A percentile compares a stretch with the other conserved stretches of the same genome.
These are phyloP conservation scores for Calephelis virginiensis DNA, from an alignment of 1,140 invertebrate genomes.

Conservation along the genomic window DNA sequence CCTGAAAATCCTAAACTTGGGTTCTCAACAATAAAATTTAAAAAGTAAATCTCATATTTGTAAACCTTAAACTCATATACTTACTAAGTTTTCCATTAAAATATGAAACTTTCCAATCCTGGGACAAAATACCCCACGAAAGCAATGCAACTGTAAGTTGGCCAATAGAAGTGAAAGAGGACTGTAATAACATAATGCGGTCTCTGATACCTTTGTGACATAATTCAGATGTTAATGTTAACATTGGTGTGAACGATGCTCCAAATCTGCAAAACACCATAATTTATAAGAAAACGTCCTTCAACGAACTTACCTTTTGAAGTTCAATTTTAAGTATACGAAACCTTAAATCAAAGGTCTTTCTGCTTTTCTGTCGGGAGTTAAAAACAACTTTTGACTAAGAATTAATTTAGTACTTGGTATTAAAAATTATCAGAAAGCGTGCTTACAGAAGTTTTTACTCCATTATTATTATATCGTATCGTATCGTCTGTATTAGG, in stretches of 20 bases:
- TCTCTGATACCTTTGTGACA: conserved; percentile 59
- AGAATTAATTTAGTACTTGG: too few relatives aligned
- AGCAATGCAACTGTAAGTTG: conserved; percentile 46
- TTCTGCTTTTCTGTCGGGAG: too few relatives aligned
- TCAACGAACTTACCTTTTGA: neutral
- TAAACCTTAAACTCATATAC: conserved; percentile 17
- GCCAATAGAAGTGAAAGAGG: conserved; percentile 43
- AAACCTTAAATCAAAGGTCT: neutral
- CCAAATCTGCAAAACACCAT: conserved; percentile 43
- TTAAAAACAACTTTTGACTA: too few relatives aligned
- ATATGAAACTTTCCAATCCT: conserved; percentile 46
- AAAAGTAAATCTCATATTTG: too few relatives aligned
- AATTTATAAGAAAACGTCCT: neutral
- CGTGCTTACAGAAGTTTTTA: too few relatives aligned
- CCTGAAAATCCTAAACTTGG: too few relatives aligned
- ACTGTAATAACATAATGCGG: conserved; percentile 50
- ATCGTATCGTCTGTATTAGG: too few relatives aligned
- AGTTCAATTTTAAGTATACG: neutral
- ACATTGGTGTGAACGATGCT: conserved; percentile 40
- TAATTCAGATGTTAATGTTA: conserved; percentile 58
- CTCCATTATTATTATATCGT: too few relatives aligned
- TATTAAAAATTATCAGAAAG: too few relatives aligned
- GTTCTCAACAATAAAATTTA: too few relatives aligned
- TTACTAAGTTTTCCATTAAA: conserved; percentile 54
- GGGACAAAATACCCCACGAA: conserved; percentile 53